Base-by-base conservation (phyloP, 2,797 vertebrate species). In the Saxicola maurus region DNA sequence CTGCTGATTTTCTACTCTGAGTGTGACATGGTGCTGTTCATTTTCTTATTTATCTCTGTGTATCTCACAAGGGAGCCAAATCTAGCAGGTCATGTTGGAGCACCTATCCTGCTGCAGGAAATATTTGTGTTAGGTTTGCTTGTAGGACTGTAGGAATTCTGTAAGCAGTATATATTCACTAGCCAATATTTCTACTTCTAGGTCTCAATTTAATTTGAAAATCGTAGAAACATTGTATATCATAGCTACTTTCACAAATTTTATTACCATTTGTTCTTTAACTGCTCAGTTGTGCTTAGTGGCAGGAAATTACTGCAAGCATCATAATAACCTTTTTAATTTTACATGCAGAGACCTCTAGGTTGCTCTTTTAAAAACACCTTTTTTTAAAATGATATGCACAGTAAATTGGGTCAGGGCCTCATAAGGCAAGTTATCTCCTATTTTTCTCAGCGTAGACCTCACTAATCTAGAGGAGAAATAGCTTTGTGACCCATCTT, bases 251-350 rank as follows among this genome's bases (percentile, higher is more conserved):
- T 87, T 28, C 19, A 30, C 16, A 4, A 52, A 40, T 90, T 59
- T 81, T 79, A 65, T 87, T 81, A 83, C 27, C 51, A 52, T 94
- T 79, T 91, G 31, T 87, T 72, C 66, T 91, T 86, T 86, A 84
- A 75, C 20, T 74, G 40, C 82, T 90, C 49, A 64, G 52, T 57
- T 57, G 43, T 55, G 48, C 24, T 46, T 78, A 20, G 60, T 69
- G 31, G 45, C 16, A 82, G 31, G 43, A 78, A 87, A 80, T 79
- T 61, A 60, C 17, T 91, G 42, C 7, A 62, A 14, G 19, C 11
- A 6, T 48, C 52, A 8, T 38, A 66, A 52, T 53, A 60, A 51
- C 30, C 8, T 18, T 82, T 53, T 52, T 53, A 68, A 78, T 40
- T 33, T 37, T 68, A 28, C 1, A 0, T 5, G 3, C 43, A 49